phyloP scores from a whole-genome alignment of 2,888 invertebrate species.

The Cotesia congregata region DNA sequence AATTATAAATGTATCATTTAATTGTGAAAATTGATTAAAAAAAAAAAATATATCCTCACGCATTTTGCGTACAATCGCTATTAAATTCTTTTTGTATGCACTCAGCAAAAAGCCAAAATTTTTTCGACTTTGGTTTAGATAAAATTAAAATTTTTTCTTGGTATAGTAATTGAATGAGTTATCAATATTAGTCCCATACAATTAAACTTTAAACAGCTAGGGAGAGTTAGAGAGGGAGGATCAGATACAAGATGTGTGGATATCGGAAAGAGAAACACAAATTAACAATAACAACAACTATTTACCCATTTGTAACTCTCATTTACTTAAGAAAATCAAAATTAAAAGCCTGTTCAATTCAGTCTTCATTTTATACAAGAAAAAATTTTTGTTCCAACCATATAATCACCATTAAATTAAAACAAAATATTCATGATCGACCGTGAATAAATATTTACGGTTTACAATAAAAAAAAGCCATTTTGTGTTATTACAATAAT shows the following conservation, averaged over 20 bases:
- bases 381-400: slow-evolving; percentile 19
- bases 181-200: slow-evolving; percentile 47
- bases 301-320: slow-evolving; percentile 33
- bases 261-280: slow-evolving; percentile 41
- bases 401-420: slow-evolving; percentile 2
- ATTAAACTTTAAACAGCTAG: slow-evolving; percentile 50
- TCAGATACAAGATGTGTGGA: slow-evolving; percentile 64
- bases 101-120: slow-evolving; percentile 61
- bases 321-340: slow-evolving; percentile 40
- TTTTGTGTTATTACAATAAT: not conserved
- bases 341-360: slow-evolving; percentile 49
- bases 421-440: slow-evolving; percentile 19
- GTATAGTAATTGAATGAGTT: slow-evolving; percentile 36
- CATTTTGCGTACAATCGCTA: slow-evolving; percentile 52
- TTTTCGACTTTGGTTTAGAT: slow-evolving; percentile 52
- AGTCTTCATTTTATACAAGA: slow-evolving; percentile 47
- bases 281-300: slow-evolving; percentile 28
- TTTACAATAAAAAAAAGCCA: slow-evolving; percentile 35
- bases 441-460: slow-evolving; percentile 16
- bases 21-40: slow-evolving; percentile 23
- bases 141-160: slow-evolving; percentile 30
- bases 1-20: not conserved
- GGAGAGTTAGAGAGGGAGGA: slow-evolving; percentile 59
- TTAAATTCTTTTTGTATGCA: slow-evolving; percentile 58
- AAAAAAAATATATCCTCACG: slow-evolving; percentile 43